Base-by-base conservation (phyloP, 2,888 invertebrate genomes). In the Lapara coniferarum region DNA sequence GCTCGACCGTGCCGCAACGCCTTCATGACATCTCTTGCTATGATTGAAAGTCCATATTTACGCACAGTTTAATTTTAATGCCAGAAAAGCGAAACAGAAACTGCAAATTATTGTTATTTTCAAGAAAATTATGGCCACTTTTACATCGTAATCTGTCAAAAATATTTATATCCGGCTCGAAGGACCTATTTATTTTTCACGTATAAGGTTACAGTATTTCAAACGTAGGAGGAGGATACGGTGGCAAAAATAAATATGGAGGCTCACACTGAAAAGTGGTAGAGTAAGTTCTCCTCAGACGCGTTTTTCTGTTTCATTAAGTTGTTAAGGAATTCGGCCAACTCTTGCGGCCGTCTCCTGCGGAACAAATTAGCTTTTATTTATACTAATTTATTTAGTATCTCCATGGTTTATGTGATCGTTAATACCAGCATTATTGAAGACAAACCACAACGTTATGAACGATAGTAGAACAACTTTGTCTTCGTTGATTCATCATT, bases 221-320 rank as follows among this genome's bases (percentile, higher is more conserved):
- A 74, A 66, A 76, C 71, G 44, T 19, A 19, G 46, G 57, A 56
- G 13, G 52, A 59, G 53, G 30, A 63, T 46, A 46, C 49, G 58
- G 66, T 58, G 37, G 46, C 19, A 85, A 75, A 78, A 86, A 88
- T 76, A 80, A 82, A 80, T 70, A 88, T 80, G 81, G 81, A 89
- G 87, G 90, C 94, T 94, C 94, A 94, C 94, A 93, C 93, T 92
- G 94, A 90, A 94, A 94, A 94, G 92, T 93, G 92, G 94, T 94
- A 94, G 87, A 88, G 92, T 91, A 94, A 92, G 87, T 91, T 92
- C 91, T 92, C 93, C 80, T 90, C 90, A 75, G 85, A 82, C 84
- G 84, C 83, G 87, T 82, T 86, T 87, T 85, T 85, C 82, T 85
- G 88, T 90, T 83, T 89, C 93, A 93, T 90, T 88, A 93, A 85